Conservation (phyloP, 2,113 vertebrate genomes). For the Merops nubicus region DNA sequence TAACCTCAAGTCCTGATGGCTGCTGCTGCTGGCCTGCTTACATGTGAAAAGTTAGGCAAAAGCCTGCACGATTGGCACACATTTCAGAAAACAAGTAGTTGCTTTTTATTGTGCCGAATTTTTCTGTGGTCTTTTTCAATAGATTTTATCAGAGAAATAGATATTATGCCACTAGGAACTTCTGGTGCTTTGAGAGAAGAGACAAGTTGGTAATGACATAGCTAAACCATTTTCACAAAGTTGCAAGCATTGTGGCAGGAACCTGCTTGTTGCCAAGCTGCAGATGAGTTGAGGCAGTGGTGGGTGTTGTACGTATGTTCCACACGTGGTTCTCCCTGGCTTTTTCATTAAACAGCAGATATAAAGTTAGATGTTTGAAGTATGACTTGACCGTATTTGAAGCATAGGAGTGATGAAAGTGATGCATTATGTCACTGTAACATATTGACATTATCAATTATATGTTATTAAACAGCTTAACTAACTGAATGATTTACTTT, state of each 20-base stretch:
- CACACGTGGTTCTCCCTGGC: not conserved
- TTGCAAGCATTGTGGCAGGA: not conserved
- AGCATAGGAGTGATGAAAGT: slow-evolving; percentile 68
- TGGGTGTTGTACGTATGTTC: not conserved
- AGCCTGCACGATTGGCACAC: not conserved
- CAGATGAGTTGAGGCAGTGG: not conserved
- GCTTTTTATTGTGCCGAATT: not conserved
- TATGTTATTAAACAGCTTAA: slow-evolving; percentile 73
- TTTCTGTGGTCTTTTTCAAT: not conserved
- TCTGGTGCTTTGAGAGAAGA: not conserved
- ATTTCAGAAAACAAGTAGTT: not conserved
- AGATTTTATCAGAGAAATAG: not conserved
- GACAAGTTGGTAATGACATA: not conserved
- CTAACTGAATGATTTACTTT: slow-evolving; percentile 75
- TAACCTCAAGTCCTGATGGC: not conserved
- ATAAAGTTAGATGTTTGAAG: slow-evolving; percentile 39
- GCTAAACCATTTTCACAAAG: not conserved
- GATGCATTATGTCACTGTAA: slow-evolving; percentile 55
- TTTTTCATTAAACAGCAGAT: slow-evolving; percentile 43
- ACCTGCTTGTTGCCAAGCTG: not conserved
- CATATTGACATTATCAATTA: slow-evolving; percentile 73
- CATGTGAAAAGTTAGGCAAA: not conserved
- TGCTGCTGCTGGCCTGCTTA: not conserved
- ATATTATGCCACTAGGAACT: not conserved
- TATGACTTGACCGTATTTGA: slow-evolving; percentile 21